Evolutionary conservation across 2,797 vertebrate genomes (phyloP).

Genomic region (Coranthus polyacanthus): DNA sequence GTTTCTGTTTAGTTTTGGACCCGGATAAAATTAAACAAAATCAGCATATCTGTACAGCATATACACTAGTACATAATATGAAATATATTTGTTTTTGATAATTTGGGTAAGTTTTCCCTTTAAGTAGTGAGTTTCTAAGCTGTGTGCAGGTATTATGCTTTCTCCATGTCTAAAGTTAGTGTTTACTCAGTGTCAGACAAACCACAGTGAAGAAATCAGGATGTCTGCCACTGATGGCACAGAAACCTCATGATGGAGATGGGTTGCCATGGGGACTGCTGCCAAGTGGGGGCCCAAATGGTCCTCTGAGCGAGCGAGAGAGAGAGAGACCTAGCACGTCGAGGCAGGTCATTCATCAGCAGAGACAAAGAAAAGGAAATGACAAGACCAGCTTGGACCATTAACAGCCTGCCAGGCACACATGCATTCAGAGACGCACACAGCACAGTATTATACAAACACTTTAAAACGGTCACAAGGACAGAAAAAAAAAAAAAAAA

Average conservation of each 20-base stretch:
- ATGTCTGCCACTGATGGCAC: constrained; percentile 69
- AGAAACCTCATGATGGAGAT: constrained; percentile 71
- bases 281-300: constrained; percentile 70
- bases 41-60: background rate
- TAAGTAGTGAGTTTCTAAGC: constrained; percentile 1
- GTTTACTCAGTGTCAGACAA: constrained; percentile 72
- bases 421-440: constrained; percentile 46
- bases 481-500: constrained; percentile 28
- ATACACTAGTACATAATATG: background rate
- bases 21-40: constrained; percentile 1
- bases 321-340: constrained; percentile 63
- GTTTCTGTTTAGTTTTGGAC: background rate
- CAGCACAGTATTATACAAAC: constrained; percentile 41
- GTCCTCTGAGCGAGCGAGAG: constrained; percentile 51
- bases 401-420: constrained; percentile 76
- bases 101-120: background rate
- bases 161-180: constrained; percentile 25
- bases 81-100: background rate
- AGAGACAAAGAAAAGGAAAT: constrained; percentile 81
- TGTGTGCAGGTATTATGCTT: constrained; percentile 20
- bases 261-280: constrained; percentile 77
- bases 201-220: constrained; percentile 74
- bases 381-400: constrained; percentile 76
- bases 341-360: constrained; percentile 82
- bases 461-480: constrained; percentile 47